Evolutionary conservation across 2,888 invertebrate species (phyloP).

Genomic region (Piscicola geometra): DNA sequence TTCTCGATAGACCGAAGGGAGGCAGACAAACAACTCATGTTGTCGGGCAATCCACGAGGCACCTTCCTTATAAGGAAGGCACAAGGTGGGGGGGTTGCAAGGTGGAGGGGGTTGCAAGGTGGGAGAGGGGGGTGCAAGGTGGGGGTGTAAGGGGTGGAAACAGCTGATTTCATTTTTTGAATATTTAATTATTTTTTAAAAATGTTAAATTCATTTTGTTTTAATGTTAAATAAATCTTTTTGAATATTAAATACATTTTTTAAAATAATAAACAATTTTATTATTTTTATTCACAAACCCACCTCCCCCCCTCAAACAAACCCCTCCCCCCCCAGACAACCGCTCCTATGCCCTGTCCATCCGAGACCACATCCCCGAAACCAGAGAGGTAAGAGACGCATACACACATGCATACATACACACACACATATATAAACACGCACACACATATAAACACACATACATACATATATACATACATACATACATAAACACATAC

Average conservation of each 20-base stretch:
- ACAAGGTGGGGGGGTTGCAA: slow-evolving; percentile 39
- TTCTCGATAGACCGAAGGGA: slow-evolving; percentile 94
- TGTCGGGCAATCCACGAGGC: slow-evolving; percentile 85
- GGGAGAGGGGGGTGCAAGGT: no score
- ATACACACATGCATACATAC: no score
- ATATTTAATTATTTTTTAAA: no score
- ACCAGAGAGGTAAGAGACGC: no score
- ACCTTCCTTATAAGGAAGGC: slow-evolving; percentile 75
- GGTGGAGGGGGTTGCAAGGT: not conserved
- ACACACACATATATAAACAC: no score
- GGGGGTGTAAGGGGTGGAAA: no score
- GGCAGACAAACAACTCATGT: slow-evolving; percentile 86
- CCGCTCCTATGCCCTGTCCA: slow-evolving; percentile 44
- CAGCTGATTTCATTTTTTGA: no score
- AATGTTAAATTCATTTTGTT: no score
- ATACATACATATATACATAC: no score
- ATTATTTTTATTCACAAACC: slow-evolving; percentile 6
- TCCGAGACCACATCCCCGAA: slow-evolving; percentile 42
- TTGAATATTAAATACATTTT: not conserved
- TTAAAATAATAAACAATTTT: not conserved
- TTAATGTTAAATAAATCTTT: not conserved
- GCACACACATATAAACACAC: no score
- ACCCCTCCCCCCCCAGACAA: slow-evolving; percentile 43
- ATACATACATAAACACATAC: no score
- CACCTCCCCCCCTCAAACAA: not conserved